Base-by-base conservation (phyloP, 2,797 vertebrate species). In the Muscicapa comitata region DNA sequence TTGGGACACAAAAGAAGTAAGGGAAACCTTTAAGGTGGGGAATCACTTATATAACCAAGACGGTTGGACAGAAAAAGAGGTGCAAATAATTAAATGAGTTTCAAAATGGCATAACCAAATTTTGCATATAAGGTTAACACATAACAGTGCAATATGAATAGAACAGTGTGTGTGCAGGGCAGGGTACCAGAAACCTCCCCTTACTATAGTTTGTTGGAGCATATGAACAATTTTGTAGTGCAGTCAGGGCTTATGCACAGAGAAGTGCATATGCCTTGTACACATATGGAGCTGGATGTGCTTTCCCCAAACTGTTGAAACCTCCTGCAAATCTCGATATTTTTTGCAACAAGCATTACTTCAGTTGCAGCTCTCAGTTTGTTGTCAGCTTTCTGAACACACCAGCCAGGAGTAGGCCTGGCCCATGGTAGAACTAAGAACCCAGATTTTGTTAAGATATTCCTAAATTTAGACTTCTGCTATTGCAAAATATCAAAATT, bases 331-430 rank as follows among this genome's bases (percentile, higher is more conserved):
- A 35, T 43, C 10, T 76, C 59, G 38, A 5, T 38, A 8, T 37
- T 65, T 63, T 94, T 78, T 79, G 18, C 29, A 51, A 15, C 35
- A 70, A 29, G 4, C 24, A 54, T 57, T 10, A 8, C 23, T 63
- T 75, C 55, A 37, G 26, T 7, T 45, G 24, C 14, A 53, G 29
- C n/a, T 92, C 50, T 25, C 25, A 57, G 42, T 62, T 53, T 75
- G 7, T 26, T 87, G 59, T 13, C 59, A 82, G 35, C 35, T 88
- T 93, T 79, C 55, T 85, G 59, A 54, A 35, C 21, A 17, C 7
- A 31, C 2, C 6, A 28, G 16, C 15, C 31, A 65, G 21, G 26
- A 37, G 6, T 17, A 62, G 61, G 16, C 17, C 0, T 0, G 13
- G 26, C 25, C 43, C 33, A 13, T 8, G 25, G n/a, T 73, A 18